Evolutionary conservation across 2,888 invertebrate genomes (phyloP), one percentile per base, ranked within the genome.

Genomic region (Phasia obesa): DNA sequence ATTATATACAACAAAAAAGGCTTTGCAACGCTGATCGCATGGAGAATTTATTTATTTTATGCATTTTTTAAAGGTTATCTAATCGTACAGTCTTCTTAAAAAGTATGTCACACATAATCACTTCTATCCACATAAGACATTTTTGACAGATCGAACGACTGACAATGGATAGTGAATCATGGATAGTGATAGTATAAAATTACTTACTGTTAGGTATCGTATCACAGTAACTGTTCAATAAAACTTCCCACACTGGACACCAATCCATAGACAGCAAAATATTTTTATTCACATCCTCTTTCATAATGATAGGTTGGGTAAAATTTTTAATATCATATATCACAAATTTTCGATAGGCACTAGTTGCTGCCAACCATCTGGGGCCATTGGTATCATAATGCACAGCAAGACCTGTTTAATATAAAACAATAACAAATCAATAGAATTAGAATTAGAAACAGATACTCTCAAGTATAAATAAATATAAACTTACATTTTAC

Each of bases 401-500:
- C 13, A 90, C 35, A n/a, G 89, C 88, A 64, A 91, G 64, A 64
- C 80, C 91, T 91, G 23, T 7, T 42, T 21, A 4, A 67, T 55
- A 38, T 15, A 81, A 15, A 73, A 38, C n/a, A 67, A 21, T 27
- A n/a, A 31, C 13, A 13, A 71, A 42, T 21, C 17, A 35, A 57
- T 35, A 35, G 0, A 44, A 7, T 44, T 5, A 35, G 23, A 23
- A 15, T 35, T 27, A 13, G 27, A 53, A 3, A 38, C 3, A 27
- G 27, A 6, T 2, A 47, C 15, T 44, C 35, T 47, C 53, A n/a
- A 5, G 23, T 57, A 21, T 15, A 7, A 51, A n/a, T n/a, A 31
- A 53, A 55, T 15, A 19, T 1, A 55, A 55, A 81, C 81, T n/a
- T 91, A 94, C 94, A 92, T 85, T 92, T 92, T 53, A 94, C 90